Evolutionary conservation across 2,113 vertebrate genomes (phyloP), one percentile per base, ranked within the genome.

Genomic region (Seriola dumerili): DNA sequence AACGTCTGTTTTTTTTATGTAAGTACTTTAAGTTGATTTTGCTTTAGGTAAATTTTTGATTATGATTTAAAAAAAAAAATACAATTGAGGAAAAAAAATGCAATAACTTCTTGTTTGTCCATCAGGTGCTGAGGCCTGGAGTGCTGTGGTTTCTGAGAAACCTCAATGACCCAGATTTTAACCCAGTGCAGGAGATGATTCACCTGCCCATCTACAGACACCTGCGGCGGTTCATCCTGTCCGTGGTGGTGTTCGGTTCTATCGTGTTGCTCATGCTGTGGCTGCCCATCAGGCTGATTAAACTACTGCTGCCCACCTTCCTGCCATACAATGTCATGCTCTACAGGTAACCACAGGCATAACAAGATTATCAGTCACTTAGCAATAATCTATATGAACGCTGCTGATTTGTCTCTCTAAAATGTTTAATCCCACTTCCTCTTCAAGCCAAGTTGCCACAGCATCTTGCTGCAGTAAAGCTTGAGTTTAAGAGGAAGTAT

Each of bases 171-270:
- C 98, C 98, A 10, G 98, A 99, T 92, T 99, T 99, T 82, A 99
- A 99, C 92, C 98, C 98, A 25, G 98, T 99, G 61, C 98, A 99
- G 90, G 98, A 99, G 94, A 99, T 99, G 98, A 99, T 99, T 89
- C 98, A 99, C 78, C 95, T 99, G 76, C 98, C 98, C 21, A 99
- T 99, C 90, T 99, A 99, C 77, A 96, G 98, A 91, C 98, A 99
- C 94, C 96, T 99, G 91, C 96, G 98, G 91, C 96, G 98, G 68
- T 99, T 99, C 93, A 98, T 99, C 90, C 94, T 99, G 80, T 99
- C 98, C 36, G 98, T 99, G 96, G 98, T 99, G 71, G 98, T 99
- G 78, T 99, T 99, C 71, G 98, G 98, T 67, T 99, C 98, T 40
- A 99, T 99, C 54, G 98, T 99, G 44, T 94, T 99, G 66, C 96